A percentile compares a stretch with the other conserved stretches of the same genome.
Conservation (phyloP, 35 echinoderm and acorn worm species). For the Ophiothrix spiculata region DNA sequence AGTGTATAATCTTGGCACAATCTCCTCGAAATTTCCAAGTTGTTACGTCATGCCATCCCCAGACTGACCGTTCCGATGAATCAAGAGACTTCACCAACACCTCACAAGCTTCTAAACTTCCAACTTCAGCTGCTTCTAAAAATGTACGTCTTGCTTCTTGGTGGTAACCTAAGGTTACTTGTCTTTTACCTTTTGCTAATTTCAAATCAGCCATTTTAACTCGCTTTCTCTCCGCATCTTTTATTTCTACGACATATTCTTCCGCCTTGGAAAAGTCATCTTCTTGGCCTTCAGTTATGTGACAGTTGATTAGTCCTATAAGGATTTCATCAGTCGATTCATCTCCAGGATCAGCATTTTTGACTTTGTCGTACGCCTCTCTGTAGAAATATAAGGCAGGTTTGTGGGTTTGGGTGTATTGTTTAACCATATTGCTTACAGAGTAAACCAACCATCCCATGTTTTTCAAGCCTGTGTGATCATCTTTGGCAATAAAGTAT, state of each 20-base stretch:
- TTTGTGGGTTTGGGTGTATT: not conserved
- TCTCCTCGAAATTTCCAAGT: not conserved
- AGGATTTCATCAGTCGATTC: not conserved
- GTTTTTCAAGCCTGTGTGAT: not conserved
- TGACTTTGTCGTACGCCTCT: not conserved
- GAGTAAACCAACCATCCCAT: not conserved
- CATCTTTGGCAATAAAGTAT: not conserved
- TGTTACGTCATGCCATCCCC: not conserved
- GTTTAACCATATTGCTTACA: not conserved
- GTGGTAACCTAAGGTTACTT: not conserved
- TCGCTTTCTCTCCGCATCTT: not conserved
- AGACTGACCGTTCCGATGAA: not conserved
- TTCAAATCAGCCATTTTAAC: not conserved
- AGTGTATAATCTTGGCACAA: not conserved
- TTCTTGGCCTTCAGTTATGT: not conserved
- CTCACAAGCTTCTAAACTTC: not conserved
- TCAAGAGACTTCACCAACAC: not conserved
- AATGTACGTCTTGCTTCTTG: not conserved
- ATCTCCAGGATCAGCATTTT: too few species aligned
- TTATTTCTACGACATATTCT: not conserved
- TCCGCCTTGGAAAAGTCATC: not conserved
- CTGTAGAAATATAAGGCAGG: not conserved
- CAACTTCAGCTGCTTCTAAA: not conserved
- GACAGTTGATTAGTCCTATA: not conserved
- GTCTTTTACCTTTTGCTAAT: not conserved